Evolutionary conservation across 92 coral and sea anemone genomes (phyloP), one percentile per base, ranked within the genome.

Genomic region (Bergia sp.): DNA sequence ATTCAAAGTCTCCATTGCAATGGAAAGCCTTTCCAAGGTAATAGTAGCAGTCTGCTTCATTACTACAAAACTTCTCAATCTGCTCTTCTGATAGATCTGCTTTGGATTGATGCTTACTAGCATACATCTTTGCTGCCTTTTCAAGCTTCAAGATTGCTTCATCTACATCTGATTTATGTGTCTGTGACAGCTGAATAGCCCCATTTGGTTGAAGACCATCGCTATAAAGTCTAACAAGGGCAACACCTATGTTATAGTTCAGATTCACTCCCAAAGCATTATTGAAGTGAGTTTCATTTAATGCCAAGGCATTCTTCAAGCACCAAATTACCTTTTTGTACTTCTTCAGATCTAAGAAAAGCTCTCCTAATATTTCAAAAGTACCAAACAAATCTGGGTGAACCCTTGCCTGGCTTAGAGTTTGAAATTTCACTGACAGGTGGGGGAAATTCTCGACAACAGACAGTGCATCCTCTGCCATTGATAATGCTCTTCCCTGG

Each of bases 41-140:
- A 12, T 66, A 82, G 76, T 82, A 82, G 76, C 86, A 82, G 57
- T 64, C 75, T 18, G 86, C 36, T 82, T 82, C 76, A 65, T 5
- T 15, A 66, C 4, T 40, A 15, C 0, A 40, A 65, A 40, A 29
- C 40, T 18, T 43, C 57, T 65, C 57, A 64, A 9, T 53, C 83
- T 74, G 47, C 23, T 38, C n/a, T 15, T 5, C 7, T 38, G 78
- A 38, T 7, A 37, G 3, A 21, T 2, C 49, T 77, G 61, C 2
- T 77, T 77, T 43, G 20, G 12, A 50, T 20, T 77, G 81, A 44
- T 3, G 16, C 49, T 42, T 21, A 1, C 4, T 45, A 1, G 21
- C 57, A 64, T 20, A 82, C 20, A 82, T 64, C 37, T 3, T 23
- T 82, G 76, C 76, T 82, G 86, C 86, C 42, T 64, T 65, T 43